A percentile compares a stretch with the other conserved stretches of the same genome.
Evolutionary conservation across 2,113 vertebrate genomes (phyloP).

Genomic region (Fulica atra): DNA sequence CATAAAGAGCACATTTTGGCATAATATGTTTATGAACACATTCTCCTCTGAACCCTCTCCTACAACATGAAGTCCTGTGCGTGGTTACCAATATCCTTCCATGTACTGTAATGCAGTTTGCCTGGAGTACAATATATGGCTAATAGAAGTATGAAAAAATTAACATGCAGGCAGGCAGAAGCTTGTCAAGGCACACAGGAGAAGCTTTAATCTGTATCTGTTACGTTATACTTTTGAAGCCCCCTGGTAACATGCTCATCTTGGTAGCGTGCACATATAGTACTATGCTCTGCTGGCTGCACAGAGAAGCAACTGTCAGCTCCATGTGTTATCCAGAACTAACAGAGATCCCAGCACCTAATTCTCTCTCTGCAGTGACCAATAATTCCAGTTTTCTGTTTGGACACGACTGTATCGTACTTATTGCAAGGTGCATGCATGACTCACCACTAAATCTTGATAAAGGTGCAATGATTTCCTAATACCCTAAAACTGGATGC

Average conservation of each 20-base stretch:
- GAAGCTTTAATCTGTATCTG: not conserved
- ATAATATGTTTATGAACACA: not conserved
- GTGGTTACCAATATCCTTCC: fast-evolving
- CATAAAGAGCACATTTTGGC: not conserved
- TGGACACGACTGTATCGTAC: not conserved
- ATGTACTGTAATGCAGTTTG: not conserved
- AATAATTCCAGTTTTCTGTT: not conserved
- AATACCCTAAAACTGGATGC: not conserved
- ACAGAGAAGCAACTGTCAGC: not conserved
- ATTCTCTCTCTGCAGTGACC: not conserved
- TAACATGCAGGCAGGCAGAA: not conserved
- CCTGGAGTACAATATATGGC: not conserved
- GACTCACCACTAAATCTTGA: not conserved
- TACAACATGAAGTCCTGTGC: not conserved
- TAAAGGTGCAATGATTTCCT: not conserved
- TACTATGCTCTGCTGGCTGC: not conserved
- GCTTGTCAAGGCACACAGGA: not conserved
- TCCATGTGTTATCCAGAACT: fast-evolving
- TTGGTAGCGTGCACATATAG: fast-evolving
- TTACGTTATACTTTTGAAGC: not conserved
- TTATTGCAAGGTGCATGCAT: not conserved
- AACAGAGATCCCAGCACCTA: not conserved
- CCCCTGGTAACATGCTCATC: not conserved
- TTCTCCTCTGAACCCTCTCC: not conserved
- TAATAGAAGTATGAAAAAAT: not conserved